These are phyloP conservation scores for Branchipolynoe longqiensis DNA, from an alignment of 2,888 invertebrate species.

Conservation along the genomic window DNA sequence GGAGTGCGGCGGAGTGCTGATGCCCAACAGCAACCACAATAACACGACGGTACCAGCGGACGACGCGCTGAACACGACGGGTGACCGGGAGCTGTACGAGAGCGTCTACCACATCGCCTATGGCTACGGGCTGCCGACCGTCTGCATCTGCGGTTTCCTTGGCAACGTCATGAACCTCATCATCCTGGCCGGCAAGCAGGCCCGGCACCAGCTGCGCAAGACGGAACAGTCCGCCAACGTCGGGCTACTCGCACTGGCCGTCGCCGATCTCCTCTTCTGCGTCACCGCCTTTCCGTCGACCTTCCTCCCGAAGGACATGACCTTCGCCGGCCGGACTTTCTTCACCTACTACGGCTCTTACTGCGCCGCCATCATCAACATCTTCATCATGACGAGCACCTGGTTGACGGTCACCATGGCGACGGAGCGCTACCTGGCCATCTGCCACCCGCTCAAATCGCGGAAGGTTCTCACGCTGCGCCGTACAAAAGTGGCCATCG, in stretches of 20 bases:
- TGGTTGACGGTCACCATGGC: conserved; percentile 75
- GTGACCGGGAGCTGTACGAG: conserved; percentile 64
- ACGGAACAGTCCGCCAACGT: conserved; percentile 80
- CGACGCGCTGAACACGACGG: conserved; percentile 57
- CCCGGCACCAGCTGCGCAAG: conserved; percentile 64
- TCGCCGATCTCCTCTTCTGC: conserved; percentile 87
- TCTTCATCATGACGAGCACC: conserved; percentile 86
- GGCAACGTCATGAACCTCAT: conserved; percentile 90
- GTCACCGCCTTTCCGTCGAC: conserved; percentile 71
- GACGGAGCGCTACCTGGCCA: conserved; percentile 68
- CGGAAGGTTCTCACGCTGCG: conserved; percentile 66
- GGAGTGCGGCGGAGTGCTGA: too few species aligned
- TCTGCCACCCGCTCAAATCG: conserved; percentile 68
- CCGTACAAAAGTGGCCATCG: conserved; percentile 67
- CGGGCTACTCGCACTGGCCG: conserved; percentile 88
- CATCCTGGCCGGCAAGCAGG: conserved; percentile 85
- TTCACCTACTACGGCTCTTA: conserved; percentile 67
- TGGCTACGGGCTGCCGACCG: conserved; percentile 67
- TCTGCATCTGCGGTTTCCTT: conserved; percentile 68
- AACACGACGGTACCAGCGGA: conserved; percentile 6
- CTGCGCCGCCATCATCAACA: conserved; percentile 75
- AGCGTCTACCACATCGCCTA: conserved; percentile 65
- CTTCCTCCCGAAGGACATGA: conserved; percentile 67
- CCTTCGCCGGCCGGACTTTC: conserved; percentile 54
- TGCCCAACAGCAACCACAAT: too few species aligned